Conservation (phyloP, 2,888 invertebrate species). For the Norana najaformis region DNA sequence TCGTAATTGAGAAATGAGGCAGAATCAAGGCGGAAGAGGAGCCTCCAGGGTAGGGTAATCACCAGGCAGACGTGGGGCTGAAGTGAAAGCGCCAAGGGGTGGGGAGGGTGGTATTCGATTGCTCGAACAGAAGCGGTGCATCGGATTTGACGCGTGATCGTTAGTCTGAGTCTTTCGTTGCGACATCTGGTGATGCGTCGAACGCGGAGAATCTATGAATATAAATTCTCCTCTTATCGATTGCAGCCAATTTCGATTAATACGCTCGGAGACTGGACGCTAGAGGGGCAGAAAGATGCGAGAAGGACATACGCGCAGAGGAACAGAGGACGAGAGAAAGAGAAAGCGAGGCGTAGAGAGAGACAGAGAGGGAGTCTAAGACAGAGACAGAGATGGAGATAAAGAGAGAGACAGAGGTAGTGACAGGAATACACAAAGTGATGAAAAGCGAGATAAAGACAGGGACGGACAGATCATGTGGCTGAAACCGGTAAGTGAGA, state of each 20-base stretch:
- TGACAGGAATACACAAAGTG: too few species aligned
- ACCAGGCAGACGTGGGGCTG: neutral
- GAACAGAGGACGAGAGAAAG: too few species aligned
- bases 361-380: neutral
- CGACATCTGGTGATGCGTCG: neutral
- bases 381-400: too few species aligned
- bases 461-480: neutral
- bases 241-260: conserved; percentile 21
- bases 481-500: neutral
- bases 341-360: neutral
- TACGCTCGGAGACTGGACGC: neutral
- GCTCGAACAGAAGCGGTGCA: neutral
- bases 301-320: neutral
- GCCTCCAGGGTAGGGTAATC: neutral
- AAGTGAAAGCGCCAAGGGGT: neutral
- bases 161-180: neutral
- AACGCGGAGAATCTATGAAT: conserved; percentile 15
- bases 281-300: neutral
- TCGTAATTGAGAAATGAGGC: conserved; percentile 13
- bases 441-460: neutral
- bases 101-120: neutral
- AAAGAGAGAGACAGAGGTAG: too few species aligned
- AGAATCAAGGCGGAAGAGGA: neutral
- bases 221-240: conserved; percentile 23
- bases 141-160: neutral